Evolutionary conservation across 2,113 vertebrate genomes (phyloP), one percentile per base, ranked within the genome.

Genomic region (Stictonetta naevosa): DNA sequence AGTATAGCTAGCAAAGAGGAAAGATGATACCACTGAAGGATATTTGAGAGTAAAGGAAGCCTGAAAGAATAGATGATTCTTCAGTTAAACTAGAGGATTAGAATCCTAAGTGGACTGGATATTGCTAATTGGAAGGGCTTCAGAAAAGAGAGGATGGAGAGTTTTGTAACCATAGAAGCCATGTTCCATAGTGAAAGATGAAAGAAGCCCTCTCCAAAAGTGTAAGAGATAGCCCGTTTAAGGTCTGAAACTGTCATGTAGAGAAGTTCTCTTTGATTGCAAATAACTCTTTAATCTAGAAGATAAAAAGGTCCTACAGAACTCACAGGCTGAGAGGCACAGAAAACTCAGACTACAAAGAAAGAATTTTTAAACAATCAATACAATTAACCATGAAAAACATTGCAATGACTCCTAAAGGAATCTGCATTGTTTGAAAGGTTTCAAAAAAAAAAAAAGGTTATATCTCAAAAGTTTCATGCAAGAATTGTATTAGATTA

Each of bases 241-340:
- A 84, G 38, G n/a, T 29, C 38, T 88, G 4, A 26, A 55, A 48
- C 52, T 91, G 22, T 72, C 42, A 21, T 12, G 9, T 31, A 89
- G 64, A 15, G 81, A 72, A 87, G 62, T 48, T 93, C 6, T 63
- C 33, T 93, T 64, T 92, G 69, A 67, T 69, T 93, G 21, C 13
- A 96, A 94, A 83, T 56, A 72, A 2, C 15, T 72, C 69, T 94
- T 90, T 84, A 90, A 88, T 86, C 83, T 73, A 55, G n/a, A 93
- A 92, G 69, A 93, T 81, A 46, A 94, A 92, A 88, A 92, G 13
- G 31, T 77, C 80, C 69, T 91, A 75, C 83, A 5, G 14, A 92
- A 78, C 36, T 25, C 18, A 34, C 15, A 73, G 38, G 15, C 20
- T 84, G 83, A 95, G 88, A 92, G 34, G 13, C 11, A 91, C 25